Evolutionary conservation across 2,888 invertebrate species (phyloP).

Genomic region (Augochlorella aurata): DNA sequence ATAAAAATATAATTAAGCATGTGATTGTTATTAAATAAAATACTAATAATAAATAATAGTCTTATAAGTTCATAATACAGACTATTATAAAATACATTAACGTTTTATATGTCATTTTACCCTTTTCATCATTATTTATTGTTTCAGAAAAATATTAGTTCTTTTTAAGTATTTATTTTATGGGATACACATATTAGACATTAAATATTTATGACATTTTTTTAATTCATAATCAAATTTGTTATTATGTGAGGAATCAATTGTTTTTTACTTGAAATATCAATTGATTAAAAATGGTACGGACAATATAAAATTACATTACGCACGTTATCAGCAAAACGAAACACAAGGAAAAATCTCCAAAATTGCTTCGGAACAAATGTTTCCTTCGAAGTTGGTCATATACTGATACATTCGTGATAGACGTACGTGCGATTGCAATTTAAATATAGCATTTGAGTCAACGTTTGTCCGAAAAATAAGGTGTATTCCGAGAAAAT

Average conservation of each 20-base stretch:
- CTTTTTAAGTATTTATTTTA: too few relatives aligned
- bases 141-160: background rate
- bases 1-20: background rate
- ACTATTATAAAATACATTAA: background rate
- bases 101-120: background rate
- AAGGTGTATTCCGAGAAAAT: slow-evolving; percentile 1
- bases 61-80: background rate
- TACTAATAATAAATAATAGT: background rate
- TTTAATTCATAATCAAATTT: background rate
- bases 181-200: too few relatives aligned
- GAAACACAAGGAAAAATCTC: background rate
- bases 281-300: background rate
- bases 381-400: background rate
- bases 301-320: slow-evolving; percentile 4
- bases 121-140: too few relatives aligned
- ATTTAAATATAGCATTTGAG: background rate
- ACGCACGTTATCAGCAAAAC: background rate
- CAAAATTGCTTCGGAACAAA: background rate
- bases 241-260: background rate
- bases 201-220: background rate
- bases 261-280: background rate
- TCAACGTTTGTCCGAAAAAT: background rate
- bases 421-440: background rate
- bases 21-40: background rate
- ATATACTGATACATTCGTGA: background rate